A percentile compares a stretch with the other conserved stretches of the same genome.
Evolutionary conservation across 2,113 vertebrate genomes (phyloP).

Genomic region (Circaetus cinerascens): DNA sequence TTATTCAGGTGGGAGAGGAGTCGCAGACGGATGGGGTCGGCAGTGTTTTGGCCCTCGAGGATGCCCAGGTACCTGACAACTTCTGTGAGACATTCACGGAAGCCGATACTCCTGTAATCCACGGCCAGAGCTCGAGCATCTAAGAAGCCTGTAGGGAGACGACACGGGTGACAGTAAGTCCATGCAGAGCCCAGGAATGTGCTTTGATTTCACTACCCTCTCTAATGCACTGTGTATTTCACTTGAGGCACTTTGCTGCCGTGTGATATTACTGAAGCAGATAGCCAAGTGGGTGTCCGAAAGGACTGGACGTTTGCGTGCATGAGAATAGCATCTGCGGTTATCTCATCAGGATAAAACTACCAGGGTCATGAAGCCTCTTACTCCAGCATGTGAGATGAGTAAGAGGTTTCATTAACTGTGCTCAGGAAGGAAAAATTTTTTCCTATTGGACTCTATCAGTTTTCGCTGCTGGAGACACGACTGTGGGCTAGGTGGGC

Average conservation of each 20-base stretch:
- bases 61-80: constrained; percentile 90
- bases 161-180: not conserved
- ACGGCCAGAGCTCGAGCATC: constrained; percentile 88
- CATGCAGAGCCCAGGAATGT: not conserved
- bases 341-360: not conserved
- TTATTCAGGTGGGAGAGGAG: constrained; percentile 93
- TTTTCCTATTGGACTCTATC: not conserved
- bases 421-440: not conserved
- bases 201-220: not conserved
- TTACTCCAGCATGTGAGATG: not conserved
- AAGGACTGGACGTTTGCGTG: not conserved
- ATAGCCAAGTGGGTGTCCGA: constrained; percentile 12
- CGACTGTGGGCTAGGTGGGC: not conserved
- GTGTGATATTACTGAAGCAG: not conserved
- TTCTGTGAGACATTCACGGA: constrained; percentile 92
- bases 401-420: not conserved
- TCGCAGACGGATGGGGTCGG: constrained; percentile 85
- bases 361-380: not conserved
- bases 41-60: constrained; percentile 80
- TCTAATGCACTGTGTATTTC: not conserved
- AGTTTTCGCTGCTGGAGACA: not conserved
- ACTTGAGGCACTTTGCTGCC: constrained; percentile 53
- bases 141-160: constrained; percentile 81
- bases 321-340: not conserved
- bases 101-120: constrained; percentile 93